A percentile compares a stretch with the other conserved stretches of the same genome.
These are phyloP conservation scores for Arctopsyche grandis DNA, from an alignment of 1,140 invertebrate genomes.

Conservation along the genomic window DNA sequence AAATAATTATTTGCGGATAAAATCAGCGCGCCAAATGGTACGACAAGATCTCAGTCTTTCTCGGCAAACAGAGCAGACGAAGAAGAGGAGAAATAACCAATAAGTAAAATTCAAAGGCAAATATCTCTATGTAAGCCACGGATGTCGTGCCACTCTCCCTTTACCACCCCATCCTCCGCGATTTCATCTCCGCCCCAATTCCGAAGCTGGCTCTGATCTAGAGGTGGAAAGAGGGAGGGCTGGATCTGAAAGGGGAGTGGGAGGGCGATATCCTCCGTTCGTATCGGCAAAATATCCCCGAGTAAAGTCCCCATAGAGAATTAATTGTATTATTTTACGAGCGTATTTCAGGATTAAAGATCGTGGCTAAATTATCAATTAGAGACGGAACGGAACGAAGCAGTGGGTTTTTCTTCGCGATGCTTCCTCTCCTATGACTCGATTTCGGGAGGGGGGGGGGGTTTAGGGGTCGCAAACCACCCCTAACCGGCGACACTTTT, in stretches of 20 bases:
- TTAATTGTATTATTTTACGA: slow-evolving; percentile 67
- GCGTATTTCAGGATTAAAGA: slow-evolving; percentile 60
- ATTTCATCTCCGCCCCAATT: too few relatives aligned
- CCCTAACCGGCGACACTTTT: slow-evolving; percentile 12
- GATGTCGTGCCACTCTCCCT: slow-evolving; percentile 21
- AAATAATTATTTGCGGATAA: slow-evolving; percentile 41
- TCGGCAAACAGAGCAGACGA: slow-evolving; percentile 31
- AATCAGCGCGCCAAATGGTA: slow-evolving; percentile 44
- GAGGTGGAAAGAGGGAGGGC: neutral
- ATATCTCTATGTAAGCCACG: slow-evolving; percentile 43
- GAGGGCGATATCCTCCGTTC: neutral
- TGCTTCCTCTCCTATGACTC: slow-evolving; percentile 31
- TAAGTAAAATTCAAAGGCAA: slow-evolving; percentile 55
- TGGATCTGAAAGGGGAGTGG: slow-evolving; percentile 1
- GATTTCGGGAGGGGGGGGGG: slow-evolving; percentile 1
- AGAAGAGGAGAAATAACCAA: slow-evolving; percentile 50
- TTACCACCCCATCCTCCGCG: too few relatives aligned
- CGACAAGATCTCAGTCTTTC: slow-evolving; percentile 36
- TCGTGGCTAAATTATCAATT: slow-evolving; percentile 67
- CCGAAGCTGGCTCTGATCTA: neutral
- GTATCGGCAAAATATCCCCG: slow-evolving; percentile 40
- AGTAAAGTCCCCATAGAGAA: slow-evolving; percentile 60
- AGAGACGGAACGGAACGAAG: slow-evolving; percentile 62
- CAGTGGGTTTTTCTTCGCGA: slow-evolving; percentile 53
- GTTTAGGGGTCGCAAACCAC: slow-evolving; percentile 5